Evolutionary conservation across 2,888 invertebrate genomes (phyloP).

Genomic region (Timandra comae): DNA sequence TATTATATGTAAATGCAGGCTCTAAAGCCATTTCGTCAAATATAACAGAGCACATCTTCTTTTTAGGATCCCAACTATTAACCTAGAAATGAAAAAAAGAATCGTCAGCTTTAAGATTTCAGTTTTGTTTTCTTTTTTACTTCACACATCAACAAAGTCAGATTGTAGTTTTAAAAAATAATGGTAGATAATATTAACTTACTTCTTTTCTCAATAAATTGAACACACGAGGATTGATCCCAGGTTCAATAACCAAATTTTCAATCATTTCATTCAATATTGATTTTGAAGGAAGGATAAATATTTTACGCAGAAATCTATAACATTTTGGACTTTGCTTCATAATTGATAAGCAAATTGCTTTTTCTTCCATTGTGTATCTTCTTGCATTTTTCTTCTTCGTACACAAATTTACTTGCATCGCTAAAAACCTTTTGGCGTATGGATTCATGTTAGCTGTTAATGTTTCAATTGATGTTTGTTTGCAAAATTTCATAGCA

Average conservation of each 20-base stretch:
- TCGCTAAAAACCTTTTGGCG: constrained; percentile 2
- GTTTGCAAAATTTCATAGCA: constrained; percentile 3
- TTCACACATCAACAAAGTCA: no score
- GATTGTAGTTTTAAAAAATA: no score
- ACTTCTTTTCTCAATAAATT: constrained; percentile 11
- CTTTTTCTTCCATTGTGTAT: constrained; percentile 7
- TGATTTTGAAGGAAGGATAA: constrained; percentile 14
- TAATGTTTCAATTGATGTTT: constrained; percentile 1
- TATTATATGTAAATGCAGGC: constrained; percentile 1
- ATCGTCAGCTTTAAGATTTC: no score
- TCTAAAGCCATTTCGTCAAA: constrained; percentile 9
- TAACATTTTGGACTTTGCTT: constrained; percentile 9
- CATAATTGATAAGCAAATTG: constrained; percentile 8
- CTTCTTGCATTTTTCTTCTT: constrained; percentile 5
- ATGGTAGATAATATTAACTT: constrained; percentile 1
- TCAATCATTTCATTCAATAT: constrained; percentile 13
- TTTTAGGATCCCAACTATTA: constrained; percentile 2
- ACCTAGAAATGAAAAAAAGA: constrained; percentile 3
- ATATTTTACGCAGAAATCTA: constrained; percentile 17
- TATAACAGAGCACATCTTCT: constrained; percentile 5
- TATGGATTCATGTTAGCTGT: constrained; percentile 3
- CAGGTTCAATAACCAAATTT: constrained; percentile 7
- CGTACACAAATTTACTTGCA: constrained; percentile 4
- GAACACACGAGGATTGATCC: constrained; percentile 15
- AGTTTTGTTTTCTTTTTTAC: no score